Evolutionary conservation across 1,140 invertebrate genomes (phyloP).

Genomic region (Drosophila persimilis): DNA sequence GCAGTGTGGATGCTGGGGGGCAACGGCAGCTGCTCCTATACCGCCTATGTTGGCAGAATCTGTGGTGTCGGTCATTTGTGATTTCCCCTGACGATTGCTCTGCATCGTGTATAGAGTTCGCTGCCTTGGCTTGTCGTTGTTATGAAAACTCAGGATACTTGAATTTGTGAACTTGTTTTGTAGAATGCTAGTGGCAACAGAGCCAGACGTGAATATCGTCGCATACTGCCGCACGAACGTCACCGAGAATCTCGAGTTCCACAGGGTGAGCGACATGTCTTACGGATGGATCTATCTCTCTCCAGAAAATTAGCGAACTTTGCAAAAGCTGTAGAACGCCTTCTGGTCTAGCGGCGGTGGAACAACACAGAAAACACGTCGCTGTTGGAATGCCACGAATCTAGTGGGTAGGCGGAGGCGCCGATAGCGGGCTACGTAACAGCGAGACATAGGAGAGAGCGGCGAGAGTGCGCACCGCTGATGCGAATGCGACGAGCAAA

Average conservation of each 20-base stretch:
- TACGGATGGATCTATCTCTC: not conserved
- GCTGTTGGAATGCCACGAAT: constrained; percentile 59
- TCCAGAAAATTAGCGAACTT: constrained; percentile 5
- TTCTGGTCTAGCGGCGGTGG: constrained; percentile 4
- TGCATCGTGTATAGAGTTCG: constrained; percentile 21
- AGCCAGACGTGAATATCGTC: constrained; percentile 62
- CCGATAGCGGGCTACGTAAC: constrained; percentile 67
- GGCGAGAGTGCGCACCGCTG: constrained; percentile 26
- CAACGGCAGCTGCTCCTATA: too few species aligned
- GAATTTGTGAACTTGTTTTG: constrained; percentile 28
- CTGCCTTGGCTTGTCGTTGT: constrained; percentile 9
- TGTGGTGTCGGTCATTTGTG: constrained; percentile 5
- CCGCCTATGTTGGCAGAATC: too few species aligned
- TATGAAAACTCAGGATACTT: constrained; percentile 10
- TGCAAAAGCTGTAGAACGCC: constrained; percentile 2
- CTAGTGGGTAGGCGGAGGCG: constrained; percentile 30
- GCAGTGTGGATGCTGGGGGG: constrained; percentile 62
- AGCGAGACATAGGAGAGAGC: constrained; percentile 23
- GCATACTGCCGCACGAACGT: constrained; percentile 67
- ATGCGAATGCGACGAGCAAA: constrained; percentile 49
- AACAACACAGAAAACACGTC: constrained; percentile 45
- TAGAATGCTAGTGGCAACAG: constrained; percentile 23
- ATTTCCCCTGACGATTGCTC: not conserved
- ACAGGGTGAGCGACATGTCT: constrained; percentile 61
- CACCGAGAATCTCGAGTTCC: constrained; percentile 68